Percentiles rank a stretch among this genome's conserved stretches.
Evolutionary conservation across 2,888 invertebrate species (phyloP).

Genomic region (Athalia rosae): DNA sequence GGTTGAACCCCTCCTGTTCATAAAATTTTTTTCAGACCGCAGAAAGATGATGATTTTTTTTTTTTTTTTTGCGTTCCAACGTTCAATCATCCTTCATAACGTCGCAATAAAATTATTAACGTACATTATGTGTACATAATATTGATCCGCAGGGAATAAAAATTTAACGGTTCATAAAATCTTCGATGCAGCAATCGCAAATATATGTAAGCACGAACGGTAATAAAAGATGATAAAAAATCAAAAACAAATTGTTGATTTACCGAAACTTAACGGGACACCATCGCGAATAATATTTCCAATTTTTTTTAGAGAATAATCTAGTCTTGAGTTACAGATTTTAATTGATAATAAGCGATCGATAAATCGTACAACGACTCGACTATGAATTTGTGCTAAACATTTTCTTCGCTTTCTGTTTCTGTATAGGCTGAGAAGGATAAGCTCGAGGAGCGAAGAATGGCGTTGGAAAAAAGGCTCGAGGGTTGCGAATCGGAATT

Average conservation of each 20-base stretch:
- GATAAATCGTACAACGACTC: too few relatives aligned
- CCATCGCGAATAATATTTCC: not conserved
- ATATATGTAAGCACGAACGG: not conserved
- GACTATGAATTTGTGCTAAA: not conserved
- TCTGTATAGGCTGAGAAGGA: conserved; percentile 76
- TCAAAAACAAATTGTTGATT: not conserved
- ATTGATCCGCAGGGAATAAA: too few relatives aligned
- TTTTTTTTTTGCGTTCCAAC: too few relatives aligned
- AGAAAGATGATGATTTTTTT: too few relatives aligned
- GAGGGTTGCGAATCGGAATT: conserved; percentile 77
- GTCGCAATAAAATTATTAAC: not conserved
- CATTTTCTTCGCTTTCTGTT: not conserved
- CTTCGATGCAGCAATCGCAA: not conserved
- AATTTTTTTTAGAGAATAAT: too few relatives aligned
- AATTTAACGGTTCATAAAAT: conserved; percentile 15
- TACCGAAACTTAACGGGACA: not conserved
- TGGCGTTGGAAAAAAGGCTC: conserved; percentile 75
- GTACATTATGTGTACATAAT: not conserved
- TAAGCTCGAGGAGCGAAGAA: conserved; percentile 75
- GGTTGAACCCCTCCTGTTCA: too few relatives aligned
- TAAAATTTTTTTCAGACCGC: too few relatives aligned
- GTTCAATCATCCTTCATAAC: too few relatives aligned
- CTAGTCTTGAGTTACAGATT: too few relatives aligned
- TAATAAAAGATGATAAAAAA: not conserved
- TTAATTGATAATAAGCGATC: too few relatives aligned